Evolutionary conservation across 2,797 vertebrate genomes (phyloP), one percentile per base, ranked within the genome.

Genomic region (Acridotheres tristis): DNA sequence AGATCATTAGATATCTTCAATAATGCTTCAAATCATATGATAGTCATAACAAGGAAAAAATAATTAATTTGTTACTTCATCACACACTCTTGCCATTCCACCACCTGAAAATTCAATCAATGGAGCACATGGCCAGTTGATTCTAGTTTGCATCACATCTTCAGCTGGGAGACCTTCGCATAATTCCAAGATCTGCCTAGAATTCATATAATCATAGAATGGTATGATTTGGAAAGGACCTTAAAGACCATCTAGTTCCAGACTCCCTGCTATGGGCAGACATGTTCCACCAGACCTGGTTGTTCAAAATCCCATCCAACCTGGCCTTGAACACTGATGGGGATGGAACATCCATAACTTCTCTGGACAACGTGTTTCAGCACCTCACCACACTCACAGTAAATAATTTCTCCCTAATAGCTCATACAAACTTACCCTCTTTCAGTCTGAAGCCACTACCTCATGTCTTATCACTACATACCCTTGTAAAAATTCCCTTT

Each of bases 281-380:
- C 14, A 54, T 0, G 0, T 20, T 55, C 25, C 30, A 30, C 16
- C 13, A 57, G 34, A 84, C 2, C 8, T 34, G 20, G 5, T n/a
- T 48, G 25, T 30, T 48, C 25, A 65, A 65, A 73, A 55, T 38
- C 4, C 30, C 51, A 55, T 65, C 23, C 43, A 48, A 20, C 25
- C 25, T 34, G 20, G 8, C 30, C 26, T 8, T 65, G 42, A 65
- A 34, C 13, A 42, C 25, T 55, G 25, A 40, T 13, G 48, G 19
- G 68, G 30, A 30, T 40, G 23, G 34, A 45, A 27, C 18, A 48
- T 22, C 16, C 13, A 9, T 42, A 40, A 20, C 13, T 34, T 57
- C 23, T 57, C 50, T 42, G 34, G 34, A 30, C 30, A 57, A 20
- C 20, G 16, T 40, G 20, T 34, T 73, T 48, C 34, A 25, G 20